Evolutionary conservation across 1,140 invertebrate species (phyloP), one percentile per base, ranked within the genome.

Genomic region (Psilanteris sp.): DNA sequence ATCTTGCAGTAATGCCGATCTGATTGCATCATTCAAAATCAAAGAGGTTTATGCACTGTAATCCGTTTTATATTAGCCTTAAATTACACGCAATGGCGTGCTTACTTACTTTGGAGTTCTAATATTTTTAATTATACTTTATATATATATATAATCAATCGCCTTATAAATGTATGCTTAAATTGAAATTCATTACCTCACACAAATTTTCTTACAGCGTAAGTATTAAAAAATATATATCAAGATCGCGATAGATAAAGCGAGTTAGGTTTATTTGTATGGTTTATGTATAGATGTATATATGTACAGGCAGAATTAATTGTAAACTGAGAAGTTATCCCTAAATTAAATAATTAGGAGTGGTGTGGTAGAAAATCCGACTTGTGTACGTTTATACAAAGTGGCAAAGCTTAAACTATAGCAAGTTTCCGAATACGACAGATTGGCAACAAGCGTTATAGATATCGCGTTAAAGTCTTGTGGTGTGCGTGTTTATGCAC

Each of bases 401-500:
- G 31, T 55, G 43, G 11, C 29, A 43, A 16, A 7, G 24, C 36
- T 39, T 29, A 34, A 59, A 59, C 43, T 61, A 61, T n/a, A n/a
- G 13, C 27, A 57, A 57, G 55, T 61, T 70, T 36, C 52, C 44
- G 39, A 66, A 59, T 37, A 36, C 44, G 4, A 11, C 36, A 31
- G 34, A 46, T 31, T 44, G 36, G 43, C 46, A 57, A 57, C 52
- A 39, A 34, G 61, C 54, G 27, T 57, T 61, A 52, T 54, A 74
- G 61, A 71, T 71, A 71, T 52, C 55, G 55, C 67, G 18, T 43
- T 54, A 71, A 71, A 54, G 29, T 10, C 48, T 55, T 26, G 31
- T 32, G 22, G 37, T 62, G 48, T 71, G 39, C 46, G 52, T 55
- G 48, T 62, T 52, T 52, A 31, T 62, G 32, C 36, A 46, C 32